phyloP scores from a whole-genome alignment of 2,113 vertebrate genomes.

The Antidorcas marsupialis region DNA sequence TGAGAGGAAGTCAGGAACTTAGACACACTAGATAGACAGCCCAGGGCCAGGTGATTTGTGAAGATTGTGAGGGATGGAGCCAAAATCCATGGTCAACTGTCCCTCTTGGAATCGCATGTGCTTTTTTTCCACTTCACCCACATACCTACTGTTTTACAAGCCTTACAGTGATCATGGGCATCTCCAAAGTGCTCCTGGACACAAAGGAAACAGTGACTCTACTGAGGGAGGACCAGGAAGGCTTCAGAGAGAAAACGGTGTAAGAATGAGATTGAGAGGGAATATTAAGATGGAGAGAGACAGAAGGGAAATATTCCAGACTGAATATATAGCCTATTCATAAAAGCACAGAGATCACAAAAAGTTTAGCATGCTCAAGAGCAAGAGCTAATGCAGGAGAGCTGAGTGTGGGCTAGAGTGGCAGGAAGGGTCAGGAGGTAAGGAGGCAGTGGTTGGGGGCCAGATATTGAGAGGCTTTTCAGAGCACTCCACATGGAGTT shows the following conservation, averaged over 20 bases:
- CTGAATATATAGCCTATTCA: background rate
- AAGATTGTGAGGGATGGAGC: background rate
- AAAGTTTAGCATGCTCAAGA: background rate
- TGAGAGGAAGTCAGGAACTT: background rate
- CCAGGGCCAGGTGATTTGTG: background rate
- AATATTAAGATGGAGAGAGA: background rate
- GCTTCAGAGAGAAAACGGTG: background rate
- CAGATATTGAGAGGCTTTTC: background rate
- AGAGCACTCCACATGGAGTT: background rate
- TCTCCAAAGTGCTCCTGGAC: background rate
- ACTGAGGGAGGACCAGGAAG: background rate
- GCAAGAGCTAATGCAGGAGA: background rate
- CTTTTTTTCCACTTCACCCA: background rate
- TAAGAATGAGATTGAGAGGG: background rate
- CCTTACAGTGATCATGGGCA: fast-evolving
- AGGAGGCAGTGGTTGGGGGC: background rate
- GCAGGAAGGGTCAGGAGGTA: fast-evolving
- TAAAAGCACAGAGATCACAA: background rate
- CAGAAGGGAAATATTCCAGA: background rate
- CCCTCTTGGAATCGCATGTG: background rate
- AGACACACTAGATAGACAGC: background rate
- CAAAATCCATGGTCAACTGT: background rate
- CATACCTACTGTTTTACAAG: background rate
- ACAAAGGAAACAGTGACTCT: background rate
- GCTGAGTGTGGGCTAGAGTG: too few relatives aligned